phyloP scores from a whole-genome alignment of 2,888 invertebrate genomes.

The Perithous albicinctus region DNA sequence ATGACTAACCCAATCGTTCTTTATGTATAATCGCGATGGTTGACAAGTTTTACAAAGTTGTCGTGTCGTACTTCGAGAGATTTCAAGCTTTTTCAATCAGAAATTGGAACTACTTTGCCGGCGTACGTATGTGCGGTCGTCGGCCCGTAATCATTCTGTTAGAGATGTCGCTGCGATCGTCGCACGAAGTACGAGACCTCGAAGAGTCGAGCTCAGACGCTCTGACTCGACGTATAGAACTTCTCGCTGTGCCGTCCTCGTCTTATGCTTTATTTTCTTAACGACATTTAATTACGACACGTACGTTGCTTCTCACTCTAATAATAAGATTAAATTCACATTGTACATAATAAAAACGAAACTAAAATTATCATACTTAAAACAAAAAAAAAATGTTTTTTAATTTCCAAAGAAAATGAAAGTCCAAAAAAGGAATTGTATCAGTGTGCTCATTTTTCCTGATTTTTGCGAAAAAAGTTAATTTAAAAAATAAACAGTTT shows the following conservation, averaged over 20 bases:
- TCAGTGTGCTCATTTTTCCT: no score
- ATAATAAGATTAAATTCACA: no score
- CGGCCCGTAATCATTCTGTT: slow-evolving; percentile 47
- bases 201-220: background rate
- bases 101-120: slow-evolving; percentile 58
- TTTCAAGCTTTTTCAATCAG: slow-evolving; percentile 54
- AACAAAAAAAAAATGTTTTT: no score
- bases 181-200: background rate
- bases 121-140: slow-evolving; percentile 52
- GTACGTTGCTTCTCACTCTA: no score
- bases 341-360: no score
- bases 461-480: no score
- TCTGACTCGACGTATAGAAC: background rate
- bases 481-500: no score
- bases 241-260: background rate
- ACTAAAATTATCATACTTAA: no score
- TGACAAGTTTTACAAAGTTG: slow-evolving; percentile 69
- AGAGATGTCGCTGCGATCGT: slow-evolving; percentile 37
- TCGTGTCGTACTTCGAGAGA: slow-evolving; percentile 81
- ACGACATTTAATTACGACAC: background rate
- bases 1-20: background rate
- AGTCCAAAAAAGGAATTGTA: no score
- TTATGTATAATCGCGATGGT: background rate
- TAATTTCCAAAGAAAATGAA: no score
- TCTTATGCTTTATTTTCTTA: background rate